These are phyloP conservation scores for Drosophila atripex DNA, from an alignment of 2,888 invertebrate genomes.

Conservation along the genomic window DNA sequence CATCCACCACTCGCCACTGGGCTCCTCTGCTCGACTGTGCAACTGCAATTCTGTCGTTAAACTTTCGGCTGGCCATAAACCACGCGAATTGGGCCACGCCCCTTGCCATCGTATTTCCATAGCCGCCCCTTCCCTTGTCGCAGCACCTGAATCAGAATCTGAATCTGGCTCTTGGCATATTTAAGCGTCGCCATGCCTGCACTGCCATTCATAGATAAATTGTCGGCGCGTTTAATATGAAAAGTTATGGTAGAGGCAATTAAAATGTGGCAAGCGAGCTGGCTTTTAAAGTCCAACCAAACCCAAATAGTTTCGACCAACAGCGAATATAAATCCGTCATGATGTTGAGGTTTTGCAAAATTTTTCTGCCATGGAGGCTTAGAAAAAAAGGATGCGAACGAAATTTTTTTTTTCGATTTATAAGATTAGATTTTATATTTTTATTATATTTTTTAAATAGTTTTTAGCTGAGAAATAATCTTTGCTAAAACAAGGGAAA, in stretches of 20 bases:
- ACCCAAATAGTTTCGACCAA: conserved; percentile 8
- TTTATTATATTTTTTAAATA: no score
- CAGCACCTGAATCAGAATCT: conserved; percentile 35
- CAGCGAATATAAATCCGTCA: conserved; percentile 14
- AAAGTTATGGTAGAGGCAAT: conserved; percentile 65
- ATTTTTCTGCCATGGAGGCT: background rate
- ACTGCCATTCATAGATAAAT: conserved; percentile 72
- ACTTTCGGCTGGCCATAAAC: conserved; percentile 68
- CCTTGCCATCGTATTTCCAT: background rate
- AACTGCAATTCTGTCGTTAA: conserved; percentile 51
- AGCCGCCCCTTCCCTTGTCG: conserved; percentile 1
- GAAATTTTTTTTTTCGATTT: no score
- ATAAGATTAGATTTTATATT: no score
- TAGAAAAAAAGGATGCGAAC: background rate
- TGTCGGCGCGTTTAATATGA: conserved; percentile 68
- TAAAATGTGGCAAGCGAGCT: conserved; percentile 41
- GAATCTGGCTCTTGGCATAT: conserved; percentile 64
- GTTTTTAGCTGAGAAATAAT: background rate
- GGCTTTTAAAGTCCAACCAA: conserved; percentile 25
- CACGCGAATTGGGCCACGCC: conserved; percentile 36
- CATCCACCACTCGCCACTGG: conserved; percentile 16
- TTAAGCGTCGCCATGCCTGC: conserved; percentile 68
- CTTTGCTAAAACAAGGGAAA: background rate
- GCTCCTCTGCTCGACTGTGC: conserved; percentile 21
- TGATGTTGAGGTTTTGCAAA: background rate